Conservation (phyloP, 2,888 invertebrate genomes). For the Suillia variegata region DNA sequence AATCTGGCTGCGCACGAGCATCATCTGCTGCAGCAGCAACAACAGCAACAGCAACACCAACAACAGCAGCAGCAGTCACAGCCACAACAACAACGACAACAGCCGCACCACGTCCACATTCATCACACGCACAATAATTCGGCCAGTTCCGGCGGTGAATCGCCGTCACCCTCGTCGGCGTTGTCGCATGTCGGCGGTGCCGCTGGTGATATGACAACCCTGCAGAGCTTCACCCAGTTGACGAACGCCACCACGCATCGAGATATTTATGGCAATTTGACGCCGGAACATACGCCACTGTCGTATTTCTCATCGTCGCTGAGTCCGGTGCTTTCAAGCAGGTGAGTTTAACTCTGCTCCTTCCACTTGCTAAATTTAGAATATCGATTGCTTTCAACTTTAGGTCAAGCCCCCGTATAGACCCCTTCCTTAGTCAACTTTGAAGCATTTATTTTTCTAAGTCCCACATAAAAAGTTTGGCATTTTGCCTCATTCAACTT, state of each 20-base stretch:
- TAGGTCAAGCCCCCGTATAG: slow-evolving; percentile 28
- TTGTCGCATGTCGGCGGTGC: slow-evolving; percentile 37
- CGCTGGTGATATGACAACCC: slow-evolving; percentile 41
- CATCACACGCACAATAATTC: slow-evolving; percentile 51
- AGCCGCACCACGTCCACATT: slow-evolving; percentile 23
- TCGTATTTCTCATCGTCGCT: slow-evolving; percentile 49
- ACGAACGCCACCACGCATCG: slow-evolving; percentile 52
- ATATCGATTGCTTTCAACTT: slow-evolving; percentile 22
- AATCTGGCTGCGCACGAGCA: slow-evolving; percentile 25
- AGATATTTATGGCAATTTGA: slow-evolving; percentile 51
- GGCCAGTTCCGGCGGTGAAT: slow-evolving; percentile 56
- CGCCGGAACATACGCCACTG: slow-evolving; percentile 48
- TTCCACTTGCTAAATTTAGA: not conserved
- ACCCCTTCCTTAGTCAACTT: not conserved
- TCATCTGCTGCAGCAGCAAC: slow-evolving; percentile 34
- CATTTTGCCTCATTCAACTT: no score
- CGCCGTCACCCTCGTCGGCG: slow-evolving; percentile 51
- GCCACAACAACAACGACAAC: no score
- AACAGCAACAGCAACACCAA: slow-evolving; percentile 23
- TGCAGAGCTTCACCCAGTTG: slow-evolving; percentile 59
- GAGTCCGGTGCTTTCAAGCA: slow-evolving; percentile 49
- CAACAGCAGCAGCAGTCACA: slow-evolving; percentile 33
- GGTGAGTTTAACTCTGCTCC: slow-evolving; percentile 55
- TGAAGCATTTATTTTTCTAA: not conserved
- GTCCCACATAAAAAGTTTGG: no score